Evolutionary conservation across 2,113 vertebrate species (phyloP).

Genomic region (mouse (Mus musculus)): GRCm39 chr2:58390001-58390500

Average conservation of each 20-base stretch:
- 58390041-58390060: background rate
- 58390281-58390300: background rate
- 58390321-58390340: background rate
- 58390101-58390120: background rate
- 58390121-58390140: background rate
- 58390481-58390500: slow-evolving; percentile 90
- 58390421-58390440: slow-evolving; percentile 26
- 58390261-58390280: slow-evolving; percentile 8
- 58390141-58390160: background rate
- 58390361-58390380: background rate
- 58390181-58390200: background rate
- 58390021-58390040: background rate
- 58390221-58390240: background rate
- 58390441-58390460: background rate
- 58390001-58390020: background rate
- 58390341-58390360: slow-evolving; percentile 9
- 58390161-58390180: background rate
- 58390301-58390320: background rate
- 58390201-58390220: background rate
- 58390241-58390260: background rate
- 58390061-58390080: background rate
- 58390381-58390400: slow-evolving; percentile 44
- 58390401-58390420: background rate
- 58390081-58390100: background rate
- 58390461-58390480: background rate